Evolutionary conservation across 92 coral and sea anemone genomes (phyloP).

Genomic region (Anthopleura xanthogrammica): DNA sequence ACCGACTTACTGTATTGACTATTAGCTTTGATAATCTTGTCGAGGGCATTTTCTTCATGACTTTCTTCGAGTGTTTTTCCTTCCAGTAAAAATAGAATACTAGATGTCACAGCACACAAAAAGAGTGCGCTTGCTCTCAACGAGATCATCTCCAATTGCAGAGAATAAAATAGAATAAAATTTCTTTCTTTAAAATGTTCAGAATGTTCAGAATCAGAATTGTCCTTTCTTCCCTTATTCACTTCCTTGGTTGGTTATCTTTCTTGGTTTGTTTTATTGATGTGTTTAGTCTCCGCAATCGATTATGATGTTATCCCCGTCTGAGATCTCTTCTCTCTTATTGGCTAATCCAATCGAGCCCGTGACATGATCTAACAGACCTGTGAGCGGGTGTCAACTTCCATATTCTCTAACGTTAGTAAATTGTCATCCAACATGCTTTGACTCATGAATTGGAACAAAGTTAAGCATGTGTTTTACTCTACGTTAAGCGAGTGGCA

Average conservation of each 20-base stretch:
- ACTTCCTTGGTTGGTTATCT: not conserved
- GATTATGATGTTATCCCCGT: not conserved
- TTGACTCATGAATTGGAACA: no score
- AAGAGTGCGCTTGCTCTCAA: not conserved
- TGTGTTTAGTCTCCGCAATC: not conserved
- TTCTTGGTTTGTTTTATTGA: not conserved
- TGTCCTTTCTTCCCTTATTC: not conserved
- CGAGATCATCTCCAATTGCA: not conserved
- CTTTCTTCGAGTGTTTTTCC: not conserved
- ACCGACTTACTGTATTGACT: not conserved
- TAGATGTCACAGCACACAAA: not conserved
- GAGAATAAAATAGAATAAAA: no score
- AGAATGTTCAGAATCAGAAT: not conserved
- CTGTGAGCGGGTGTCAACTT: not conserved
- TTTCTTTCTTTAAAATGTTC: not conserved
- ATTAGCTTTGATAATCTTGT: conserved; percentile 1
- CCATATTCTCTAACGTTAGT: not conserved
- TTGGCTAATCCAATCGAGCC: not conserved
- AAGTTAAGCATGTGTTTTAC: no score
- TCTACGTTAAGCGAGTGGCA: no score
- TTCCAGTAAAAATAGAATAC: not conserved
- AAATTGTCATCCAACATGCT: not conserved
- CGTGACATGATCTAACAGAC: not conserved
- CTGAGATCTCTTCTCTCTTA: not conserved
- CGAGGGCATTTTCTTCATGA: conserved; percentile 10